Percentiles rank a stretch among this genome's conserved stretches.
These are phyloP conservation scores for Agapornis canus DNA, from an alignment of 2,797 vertebrate species.

Conservation along the genomic window DNA sequence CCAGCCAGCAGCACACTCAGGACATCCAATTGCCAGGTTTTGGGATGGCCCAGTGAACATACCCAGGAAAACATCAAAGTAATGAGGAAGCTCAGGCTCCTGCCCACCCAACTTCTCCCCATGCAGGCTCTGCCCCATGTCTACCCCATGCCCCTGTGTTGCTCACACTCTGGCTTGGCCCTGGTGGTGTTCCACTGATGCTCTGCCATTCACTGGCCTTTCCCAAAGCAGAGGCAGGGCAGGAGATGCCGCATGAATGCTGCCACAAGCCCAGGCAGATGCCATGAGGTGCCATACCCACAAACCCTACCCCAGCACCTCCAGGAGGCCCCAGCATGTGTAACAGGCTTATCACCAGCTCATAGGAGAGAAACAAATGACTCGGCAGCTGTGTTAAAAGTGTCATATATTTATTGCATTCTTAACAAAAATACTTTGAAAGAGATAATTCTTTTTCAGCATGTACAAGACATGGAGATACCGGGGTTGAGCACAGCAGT, in stretches of 20 bases:
- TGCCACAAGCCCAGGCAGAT: not conserved
- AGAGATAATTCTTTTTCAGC: conserved; percentile 56
- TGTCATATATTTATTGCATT: conserved; percentile 77
- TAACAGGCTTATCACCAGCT: not conserved
- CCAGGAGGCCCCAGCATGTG: not conserved
- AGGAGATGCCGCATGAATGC: not conserved
- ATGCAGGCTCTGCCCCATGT: not conserved
- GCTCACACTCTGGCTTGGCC: not conserved
- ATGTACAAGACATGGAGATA: conserved; percentile 38
- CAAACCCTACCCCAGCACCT: not conserved
- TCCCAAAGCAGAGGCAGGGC: not conserved
- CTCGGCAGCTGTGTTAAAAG: conserved; percentile 61
- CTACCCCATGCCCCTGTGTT: not conserved
- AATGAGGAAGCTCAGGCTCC: not conserved
- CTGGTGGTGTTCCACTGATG: rapidly evolving
- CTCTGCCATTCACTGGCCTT: not conserved
- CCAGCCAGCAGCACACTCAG: not conserved
- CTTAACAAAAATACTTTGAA: conserved; percentile 76
- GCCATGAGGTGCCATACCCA: rapidly evolving
- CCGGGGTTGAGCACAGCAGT: conserved; percentile 19
- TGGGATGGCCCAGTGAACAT: not conserved
- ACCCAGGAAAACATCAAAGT: not conserved
- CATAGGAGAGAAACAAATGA: conserved; percentile 10
- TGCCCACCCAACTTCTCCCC: not conserved
- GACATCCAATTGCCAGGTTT: not conserved